Conservation (phyloP, 2,888 invertebrate species). For the Meandrusa payeni region DNA sequence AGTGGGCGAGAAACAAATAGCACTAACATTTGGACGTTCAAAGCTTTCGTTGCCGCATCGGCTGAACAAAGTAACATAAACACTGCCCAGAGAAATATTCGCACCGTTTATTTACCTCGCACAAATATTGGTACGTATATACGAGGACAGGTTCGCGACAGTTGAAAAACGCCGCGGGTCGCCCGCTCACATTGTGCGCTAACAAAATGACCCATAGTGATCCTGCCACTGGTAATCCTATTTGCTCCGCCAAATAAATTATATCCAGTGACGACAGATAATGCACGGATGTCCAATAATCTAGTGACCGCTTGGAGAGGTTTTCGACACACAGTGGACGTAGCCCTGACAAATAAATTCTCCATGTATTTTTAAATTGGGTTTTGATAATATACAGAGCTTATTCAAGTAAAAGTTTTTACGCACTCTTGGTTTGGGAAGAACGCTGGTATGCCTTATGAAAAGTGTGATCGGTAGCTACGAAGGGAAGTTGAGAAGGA, state of each 20-base stretch:
- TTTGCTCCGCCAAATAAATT: conserved; percentile 72
- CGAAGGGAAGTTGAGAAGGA: too few relatives aligned
- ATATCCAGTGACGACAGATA: conserved; percentile 50
- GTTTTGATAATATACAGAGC: too few relatives aligned
- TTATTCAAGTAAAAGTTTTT: too few relatives aligned
- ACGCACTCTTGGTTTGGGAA: too few relatives aligned
- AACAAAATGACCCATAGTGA: conserved; percentile 59
- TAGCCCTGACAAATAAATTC: conserved; percentile 4
- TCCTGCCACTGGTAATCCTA: conserved; percentile 68
- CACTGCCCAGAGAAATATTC: conserved; percentile 33
- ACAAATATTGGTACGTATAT: conserved; percentile 14
- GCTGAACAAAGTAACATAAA: conserved; percentile 1
- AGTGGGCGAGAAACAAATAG: conserved; percentile 38
- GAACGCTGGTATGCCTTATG: too few relatives aligned
- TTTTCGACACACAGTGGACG: background rate
- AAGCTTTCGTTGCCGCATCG: background rate
- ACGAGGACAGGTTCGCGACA: conserved; percentile 3
- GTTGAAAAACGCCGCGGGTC: conserved; percentile 5
- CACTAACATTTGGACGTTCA: background rate
- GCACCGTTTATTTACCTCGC: conserved; percentile 6
- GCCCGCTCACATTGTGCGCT: conserved; percentile 34
- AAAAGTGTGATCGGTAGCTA: too few relatives aligned
- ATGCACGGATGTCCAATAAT: conserved; percentile 27
- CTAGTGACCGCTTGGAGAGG: background rate
- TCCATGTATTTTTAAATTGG: background rate